Base-by-base conservation (phyloP, 35 echinoderm and acorn worm genomes). In the Stichopus chloronotus region DNA sequence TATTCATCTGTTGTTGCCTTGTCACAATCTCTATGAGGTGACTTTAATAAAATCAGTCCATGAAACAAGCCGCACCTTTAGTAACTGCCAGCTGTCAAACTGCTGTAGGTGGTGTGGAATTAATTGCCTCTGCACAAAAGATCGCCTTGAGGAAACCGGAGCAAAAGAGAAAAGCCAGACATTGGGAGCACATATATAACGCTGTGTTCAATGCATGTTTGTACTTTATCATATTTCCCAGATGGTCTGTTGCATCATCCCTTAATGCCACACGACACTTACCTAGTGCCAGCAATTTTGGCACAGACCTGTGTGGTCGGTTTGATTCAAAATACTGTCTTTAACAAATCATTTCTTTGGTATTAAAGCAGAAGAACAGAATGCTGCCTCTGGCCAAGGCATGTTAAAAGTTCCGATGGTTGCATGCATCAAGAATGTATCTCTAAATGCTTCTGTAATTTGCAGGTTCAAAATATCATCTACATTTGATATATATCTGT, bases 351-450 rank as follows among this genome's bases (percentile, higher is more conserved):
- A 74, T 74, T 2, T 16, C 22, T 20, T 74, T 65, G 61, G 11
- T 74, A 74, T 74, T 20, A 74, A 74, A 74, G 69, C 69, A 19
- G 11, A 19, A 74, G 11, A 74, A 20, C 0, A 6, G 22, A 19
- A 21, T 14, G 17, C 17, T 74, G 17, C 17, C 17, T 74, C 17
- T 20, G 16, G 17, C 69, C 22, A 21, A n/a, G 17, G 69, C 19
- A n/a, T 74, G 13, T 20, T 14, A 74, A 74, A 16, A 24, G 59
- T 89, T 72, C 0, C 87, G 5, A 72, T 72, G 87, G 65, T 63
- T 43, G 16, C 60, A 89, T 20, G 5, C 76, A 91, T 80, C 58
- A 91, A 79, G 10, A 76, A 76, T 20, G n/a, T 6, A 57, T 63
- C 30, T 11, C 16, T 60, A 5, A 79, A 58, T 25, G 53, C 69